Evolutionary conservation across 2,888 invertebrate species (phyloP).

Genomic region (Silvanus unidentatus): DNA sequence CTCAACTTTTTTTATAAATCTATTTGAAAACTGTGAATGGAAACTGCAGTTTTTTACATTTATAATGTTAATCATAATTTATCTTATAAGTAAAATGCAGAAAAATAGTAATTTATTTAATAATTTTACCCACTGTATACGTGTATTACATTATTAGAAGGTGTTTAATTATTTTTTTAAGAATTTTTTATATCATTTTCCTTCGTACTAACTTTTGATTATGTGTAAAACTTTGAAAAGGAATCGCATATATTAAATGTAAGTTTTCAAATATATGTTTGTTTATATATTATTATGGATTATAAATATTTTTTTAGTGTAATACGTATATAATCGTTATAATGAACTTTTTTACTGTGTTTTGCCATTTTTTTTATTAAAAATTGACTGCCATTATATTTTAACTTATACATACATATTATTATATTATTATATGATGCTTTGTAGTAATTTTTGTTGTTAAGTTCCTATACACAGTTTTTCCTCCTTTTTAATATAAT

Average conservation of each 20-base stretch:
- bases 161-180: not conserved
- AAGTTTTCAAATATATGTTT: too few species aligned
- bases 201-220: not conserved
- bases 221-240: not conserved
- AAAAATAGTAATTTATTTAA: constrained; percentile 4
- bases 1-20: constrained; percentile 6
- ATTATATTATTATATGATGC: constrained; percentile 21
- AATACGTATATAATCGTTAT: constrained; percentile 22
- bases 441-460: constrained; percentile 32
- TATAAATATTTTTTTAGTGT: constrained; percentile 12
- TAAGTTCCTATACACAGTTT: constrained; percentile 36
- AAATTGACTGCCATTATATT: constrained; percentile 40
- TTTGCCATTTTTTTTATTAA: constrained; percentile 37
- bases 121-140: constrained; percentile 2
- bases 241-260: too few species aligned
- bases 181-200: not conserved
- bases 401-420: constrained; percentile 36
- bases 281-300: too few species aligned
- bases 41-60: constrained; percentile 5
- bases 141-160: not conserved
- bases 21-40: constrained; percentile 13
- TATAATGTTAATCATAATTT: not conserved
- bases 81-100: too few species aligned
- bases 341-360: constrained; percentile 12
- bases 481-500: too few species aligned